Conservation (phyloP, 2,888 invertebrate genomes). For the Cryptus armator region DNA sequence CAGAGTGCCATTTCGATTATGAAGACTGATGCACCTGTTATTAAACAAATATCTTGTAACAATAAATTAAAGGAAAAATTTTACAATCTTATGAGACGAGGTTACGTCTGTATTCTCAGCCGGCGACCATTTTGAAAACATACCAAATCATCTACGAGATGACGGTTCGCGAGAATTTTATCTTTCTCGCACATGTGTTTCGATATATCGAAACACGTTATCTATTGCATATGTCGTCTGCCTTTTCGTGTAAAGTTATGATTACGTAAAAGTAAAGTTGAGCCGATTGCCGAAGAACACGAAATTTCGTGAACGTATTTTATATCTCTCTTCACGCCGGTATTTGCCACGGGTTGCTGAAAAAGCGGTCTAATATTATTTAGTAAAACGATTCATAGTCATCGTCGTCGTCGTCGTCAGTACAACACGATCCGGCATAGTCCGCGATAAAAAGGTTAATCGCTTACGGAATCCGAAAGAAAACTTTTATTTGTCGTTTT, state of each 20-base stretch:
- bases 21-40: neutral
- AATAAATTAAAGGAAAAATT: neutral
- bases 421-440: too few relatives aligned
- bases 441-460: too few relatives aligned
- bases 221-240: neutral
- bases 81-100: neutral
- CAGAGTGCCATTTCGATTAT: neutral
- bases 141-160: neutral
- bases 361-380: neutral
- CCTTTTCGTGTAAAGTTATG: neutral
- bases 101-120: neutral
- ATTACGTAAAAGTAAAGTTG: neutral
- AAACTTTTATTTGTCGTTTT: neutral
- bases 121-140: constrained; percentile 1
- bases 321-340: neutral
- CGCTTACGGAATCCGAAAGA: neutral
- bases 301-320: neutral
- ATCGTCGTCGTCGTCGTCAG: too few relatives aligned
- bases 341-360: neutral
- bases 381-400: neutral
- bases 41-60: neutral
- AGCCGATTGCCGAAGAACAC: neutral
- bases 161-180: neutral
- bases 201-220: neutral
- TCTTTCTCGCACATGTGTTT: neutral